Conservation (phyloP, 2,888 invertebrate species). For the Oxystoma pomonae region DNA sequence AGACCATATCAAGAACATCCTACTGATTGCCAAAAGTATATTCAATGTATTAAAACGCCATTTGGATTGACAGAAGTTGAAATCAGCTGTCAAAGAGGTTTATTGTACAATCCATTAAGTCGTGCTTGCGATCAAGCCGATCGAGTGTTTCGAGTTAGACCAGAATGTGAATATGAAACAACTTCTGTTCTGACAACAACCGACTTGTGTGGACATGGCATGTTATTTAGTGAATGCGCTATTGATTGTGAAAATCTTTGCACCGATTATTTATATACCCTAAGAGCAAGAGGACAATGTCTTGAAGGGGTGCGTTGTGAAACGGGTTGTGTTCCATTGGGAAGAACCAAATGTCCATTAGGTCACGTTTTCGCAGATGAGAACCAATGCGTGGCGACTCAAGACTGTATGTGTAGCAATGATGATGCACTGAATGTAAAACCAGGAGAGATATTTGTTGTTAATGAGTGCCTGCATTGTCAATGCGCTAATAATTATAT, state of each 20-base stretch:
- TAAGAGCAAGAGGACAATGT: constrained; percentile 48
- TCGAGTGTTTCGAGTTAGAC: not conserved
- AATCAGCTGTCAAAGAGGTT: constrained; percentile 61
- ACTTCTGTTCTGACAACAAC: not conserved
- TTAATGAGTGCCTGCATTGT: constrained; percentile 65
- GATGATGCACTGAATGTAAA: constrained; percentile 60
- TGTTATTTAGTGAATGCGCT: constrained; percentile 64
- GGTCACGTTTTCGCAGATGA: constrained; percentile 68
- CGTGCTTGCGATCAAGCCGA: constrained; percentile 25
- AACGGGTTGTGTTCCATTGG: constrained; percentile 39
- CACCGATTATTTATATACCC: constrained; percentile 54
- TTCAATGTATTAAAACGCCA: constrained; percentile 58
- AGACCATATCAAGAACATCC: constrained; percentile 59
- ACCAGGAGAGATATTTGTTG: constrained; percentile 63
- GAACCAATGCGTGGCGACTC: constrained; percentile 64
- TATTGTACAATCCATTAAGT: constrained; percentile 62
- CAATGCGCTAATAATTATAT: constrained; percentile 77
- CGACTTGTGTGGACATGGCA: constrained; percentile 45
- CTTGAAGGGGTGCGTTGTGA: constrained; percentile 45
- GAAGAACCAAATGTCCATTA: constrained; percentile 22
- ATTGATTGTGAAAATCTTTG: constrained; percentile 70
- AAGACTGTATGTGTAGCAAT: constrained; percentile 73
- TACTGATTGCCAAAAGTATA: constrained; percentile 64
- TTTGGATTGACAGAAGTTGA: constrained; percentile 48
- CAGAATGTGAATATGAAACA: constrained; percentile 3